These are phyloP conservation scores for Girardinus metallicus DNA, from an alignment of 2,797 vertebrate species.

Conservation along the genomic window DNA sequence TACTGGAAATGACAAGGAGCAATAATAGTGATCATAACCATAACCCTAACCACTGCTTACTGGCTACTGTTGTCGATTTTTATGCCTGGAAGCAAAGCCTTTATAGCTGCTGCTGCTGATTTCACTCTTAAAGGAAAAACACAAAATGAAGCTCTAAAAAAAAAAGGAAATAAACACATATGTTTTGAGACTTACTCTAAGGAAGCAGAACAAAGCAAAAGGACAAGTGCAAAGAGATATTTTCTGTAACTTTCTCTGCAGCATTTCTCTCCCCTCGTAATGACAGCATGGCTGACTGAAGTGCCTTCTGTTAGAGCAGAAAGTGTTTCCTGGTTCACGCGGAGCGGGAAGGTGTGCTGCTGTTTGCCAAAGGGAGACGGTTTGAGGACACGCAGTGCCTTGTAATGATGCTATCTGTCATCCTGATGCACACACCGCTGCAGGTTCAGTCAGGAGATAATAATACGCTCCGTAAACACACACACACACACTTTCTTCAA, in stretches of 20 bases:
- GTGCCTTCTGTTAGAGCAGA: background rate
- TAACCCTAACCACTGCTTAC: background rate
- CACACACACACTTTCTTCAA: constrained; percentile 5
- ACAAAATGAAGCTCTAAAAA: background rate
- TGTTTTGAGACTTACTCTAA: background rate
- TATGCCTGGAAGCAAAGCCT: constrained; percentile 40
- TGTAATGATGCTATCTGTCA: constrained; percentile 64
- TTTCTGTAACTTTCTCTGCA: background rate
- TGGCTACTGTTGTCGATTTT: constrained; percentile 19
- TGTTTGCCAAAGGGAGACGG: constrained; percentile 56
- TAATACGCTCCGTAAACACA: constrained; percentile 27
- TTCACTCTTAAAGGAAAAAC: constrained; percentile 17
- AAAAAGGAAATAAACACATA: background rate
- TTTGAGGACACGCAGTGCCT: constrained; percentile 54
- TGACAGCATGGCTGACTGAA: background rate
- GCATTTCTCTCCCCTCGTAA: background rate
- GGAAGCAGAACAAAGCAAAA: background rate
- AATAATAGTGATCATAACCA: constrained; percentile 10
- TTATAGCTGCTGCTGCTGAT: constrained; percentile 22
- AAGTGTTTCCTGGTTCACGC: constrained; percentile 14
- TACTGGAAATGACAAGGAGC: constrained; percentile 14
- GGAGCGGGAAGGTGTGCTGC: constrained; percentile 17
- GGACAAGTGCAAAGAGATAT: background rate
- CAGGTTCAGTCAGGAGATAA: constrained; percentile 54
- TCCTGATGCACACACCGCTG: constrained; percentile 33